Evolutionary conservation across 1,140 invertebrate genomes (phyloP), one percentile per base, ranked within the genome.

Genomic region (Calephelis nemesis): DNA sequence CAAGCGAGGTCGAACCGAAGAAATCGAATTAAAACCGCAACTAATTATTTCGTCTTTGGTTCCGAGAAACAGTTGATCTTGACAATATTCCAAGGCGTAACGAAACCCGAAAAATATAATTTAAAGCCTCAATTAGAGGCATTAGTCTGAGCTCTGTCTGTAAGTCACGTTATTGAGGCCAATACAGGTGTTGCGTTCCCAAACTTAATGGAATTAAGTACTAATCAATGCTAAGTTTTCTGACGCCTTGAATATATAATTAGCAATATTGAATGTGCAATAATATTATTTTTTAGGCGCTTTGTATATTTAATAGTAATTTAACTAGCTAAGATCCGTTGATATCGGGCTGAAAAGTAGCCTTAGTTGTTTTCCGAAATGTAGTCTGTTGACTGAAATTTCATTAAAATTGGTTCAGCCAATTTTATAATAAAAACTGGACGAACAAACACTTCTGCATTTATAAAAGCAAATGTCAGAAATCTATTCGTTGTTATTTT

Each of bases 11-110:
- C 54, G 54, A 39, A 12, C 10, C 54, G 54, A 39, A 58, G 54
- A 58, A 58, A 58, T 58, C 54, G 54, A 58, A 58, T 58, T 58
- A 58, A 58, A 58, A 58, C 54, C 54, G 54, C 54, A 58, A 58
- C 54, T 58, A 58, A 58, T 58, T 58, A 58, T 58, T 58, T 58
- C 39, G 12, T 9, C 54, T 19, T 58, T 58, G 54, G 30, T 30
- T 58, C 54, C 30, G 19, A 58, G 5, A 30, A 19, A 12, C 39
- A 58, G 7, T 39, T 58, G 54, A 58, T 39, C 54, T 58, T 58
- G 54, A 39, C 30, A 58, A 39, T 58, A 58, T 12, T 12, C 19
- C 30, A 30, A 39, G 5, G 30, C 58, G 58, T 60, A n/a, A 60
- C 58, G 58, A 60, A 60, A 60, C 58, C 58, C 58, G 39, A 60